Evolutionary conservation across 2,113 vertebrate species (phyloP), one percentile per base, ranked within the genome.

Genomic region (Garra rufa): DNA sequence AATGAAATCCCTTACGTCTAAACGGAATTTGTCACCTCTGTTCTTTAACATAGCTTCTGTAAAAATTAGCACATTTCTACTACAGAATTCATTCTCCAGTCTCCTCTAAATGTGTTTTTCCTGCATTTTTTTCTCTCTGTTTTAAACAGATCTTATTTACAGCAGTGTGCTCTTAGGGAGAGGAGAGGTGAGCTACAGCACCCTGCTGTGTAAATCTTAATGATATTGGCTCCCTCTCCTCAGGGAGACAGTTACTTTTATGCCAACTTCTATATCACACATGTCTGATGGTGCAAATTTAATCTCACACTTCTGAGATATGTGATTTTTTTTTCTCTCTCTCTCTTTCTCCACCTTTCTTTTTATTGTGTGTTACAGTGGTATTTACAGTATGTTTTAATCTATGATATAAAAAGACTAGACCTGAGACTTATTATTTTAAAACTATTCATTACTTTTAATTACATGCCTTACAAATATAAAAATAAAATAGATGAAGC

Each of bases 201-300:
- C 82, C 83, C 77, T 78, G 82, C 88, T 91, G 89, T 90, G 90
- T 90, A 92, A 89, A 89, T 85, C 87, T 78, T 91, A 91, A 92
- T 91, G 85, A 92, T 91, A 92, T 88, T 91, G 85, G 83, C 87
- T 90, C 69, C 82, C 75, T 43, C 86, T 92, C 88, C 90, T 91
- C 90, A 84, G 85, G 89, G 85, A 87, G 87, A 84, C 86, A 86
- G 85, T 80, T 76, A 88, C 76, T 89, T 89, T 84, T 79, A 90
- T 91, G 86, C 85, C 84, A 90, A 85, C 84, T 88, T 90, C 89
- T 88, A 91, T 92, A 92, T 91, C 83, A 87, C 83, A 81, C 85
- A 86, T 86, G 81, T 81, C 85, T 85, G 91, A 91, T 82, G 83
- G 87, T 91, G 87, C 88, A 90, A 91, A 89, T 91, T 86, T 91